Percentiles rank a stretch among this genome's conserved stretches.
Conservation (phyloP, 2,797 vertebrate genomes). For the Acanthurus tractus region DNA sequence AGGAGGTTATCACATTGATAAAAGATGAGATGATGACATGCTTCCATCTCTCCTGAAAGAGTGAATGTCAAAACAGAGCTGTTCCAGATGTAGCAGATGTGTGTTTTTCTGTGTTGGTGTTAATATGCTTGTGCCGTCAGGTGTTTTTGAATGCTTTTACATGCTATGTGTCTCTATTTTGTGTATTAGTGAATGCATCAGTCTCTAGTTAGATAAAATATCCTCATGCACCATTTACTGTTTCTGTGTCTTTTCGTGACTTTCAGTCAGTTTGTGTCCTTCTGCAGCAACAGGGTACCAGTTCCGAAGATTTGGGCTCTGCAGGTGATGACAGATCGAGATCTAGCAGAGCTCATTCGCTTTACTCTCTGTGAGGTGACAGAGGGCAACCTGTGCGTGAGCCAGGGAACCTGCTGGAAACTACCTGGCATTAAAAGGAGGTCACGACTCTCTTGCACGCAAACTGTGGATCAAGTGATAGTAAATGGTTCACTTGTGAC, state of each 20-base stretch:
- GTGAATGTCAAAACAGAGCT: conserved; percentile 57
- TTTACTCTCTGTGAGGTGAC: conserved; percentile 67
- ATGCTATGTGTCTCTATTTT: background rate
- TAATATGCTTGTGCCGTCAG: background rate
- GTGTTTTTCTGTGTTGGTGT: conserved; percentile 12
- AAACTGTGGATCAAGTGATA: conserved; percentile 43
- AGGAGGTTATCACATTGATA: conserved; percentile 41
- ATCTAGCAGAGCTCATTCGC: conserved; percentile 57
- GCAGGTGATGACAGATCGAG: conserved; percentile 74
- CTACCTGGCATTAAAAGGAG: conserved; percentile 64
- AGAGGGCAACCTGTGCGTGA: conserved; percentile 37
- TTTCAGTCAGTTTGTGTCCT: conserved; percentile 10
- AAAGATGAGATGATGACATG: conserved; percentile 52
- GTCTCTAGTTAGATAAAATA: rapidly evolving
- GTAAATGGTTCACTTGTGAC: conserved; percentile 6
- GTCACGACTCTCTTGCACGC: conserved; percentile 29
- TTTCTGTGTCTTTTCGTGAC: background rate
- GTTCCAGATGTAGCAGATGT: conserved; percentile 12
- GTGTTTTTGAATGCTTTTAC: too few relatives aligned
- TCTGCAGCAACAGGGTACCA: conserved; percentile 63
- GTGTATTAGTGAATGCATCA: background rate
- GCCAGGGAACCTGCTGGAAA: conserved; percentile 71
- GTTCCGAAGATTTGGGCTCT: conserved; percentile 74
- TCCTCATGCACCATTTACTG: background rate
- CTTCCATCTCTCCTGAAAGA: conserved; percentile 44